A percentile compares a stretch with the other conserved stretches of the same genome.
Evolutionary conservation across 2,797 vertebrate species (phyloP).

Genomic region (Schizopygopsis malacanthus): DNA sequence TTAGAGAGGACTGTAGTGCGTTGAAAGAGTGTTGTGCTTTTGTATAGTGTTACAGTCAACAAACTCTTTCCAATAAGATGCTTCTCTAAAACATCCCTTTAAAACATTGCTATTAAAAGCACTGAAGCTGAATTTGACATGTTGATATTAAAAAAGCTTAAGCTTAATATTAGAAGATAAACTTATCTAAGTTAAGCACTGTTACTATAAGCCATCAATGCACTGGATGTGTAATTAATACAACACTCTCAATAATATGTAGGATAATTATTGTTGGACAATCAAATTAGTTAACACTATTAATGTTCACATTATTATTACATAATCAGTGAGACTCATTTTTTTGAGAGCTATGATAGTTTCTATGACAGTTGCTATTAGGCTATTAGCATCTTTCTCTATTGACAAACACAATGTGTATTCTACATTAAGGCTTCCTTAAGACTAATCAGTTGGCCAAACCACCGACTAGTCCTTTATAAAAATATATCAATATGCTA

Average conservation of each 20-base stretch:
- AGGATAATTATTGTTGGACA: not conserved
- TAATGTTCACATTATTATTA: conserved; percentile 5
- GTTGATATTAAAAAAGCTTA: not conserved
- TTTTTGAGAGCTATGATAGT: not conserved
- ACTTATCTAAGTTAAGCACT: not conserved
- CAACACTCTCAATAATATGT: not conserved
- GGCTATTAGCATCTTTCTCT: not conserved
- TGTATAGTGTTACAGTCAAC: not conserved
- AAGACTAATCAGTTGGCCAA: not conserved
- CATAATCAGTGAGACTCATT: not conserved
- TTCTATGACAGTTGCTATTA: not conserved
- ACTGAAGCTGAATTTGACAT: too few relatives aligned
- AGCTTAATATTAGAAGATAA: not conserved
- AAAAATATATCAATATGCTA: not conserved
- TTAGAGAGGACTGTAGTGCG: not conserved
- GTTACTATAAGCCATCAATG: not conserved
- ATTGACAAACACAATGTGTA: not conserved
- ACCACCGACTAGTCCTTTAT: not conserved
- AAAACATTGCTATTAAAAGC: not conserved
- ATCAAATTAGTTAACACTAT: not conserved
- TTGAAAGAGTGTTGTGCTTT: not conserved
- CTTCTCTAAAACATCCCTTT: too few relatives aligned
- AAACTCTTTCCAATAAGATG: not conserved
- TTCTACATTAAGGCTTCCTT: not conserved
- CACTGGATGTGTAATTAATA: not conserved